A percentile compares a stretch with the other conserved stretches of the same genome.
Conservation (phyloP, 2,797 vertebrate species). For the Tarsius wallacei region DNA sequence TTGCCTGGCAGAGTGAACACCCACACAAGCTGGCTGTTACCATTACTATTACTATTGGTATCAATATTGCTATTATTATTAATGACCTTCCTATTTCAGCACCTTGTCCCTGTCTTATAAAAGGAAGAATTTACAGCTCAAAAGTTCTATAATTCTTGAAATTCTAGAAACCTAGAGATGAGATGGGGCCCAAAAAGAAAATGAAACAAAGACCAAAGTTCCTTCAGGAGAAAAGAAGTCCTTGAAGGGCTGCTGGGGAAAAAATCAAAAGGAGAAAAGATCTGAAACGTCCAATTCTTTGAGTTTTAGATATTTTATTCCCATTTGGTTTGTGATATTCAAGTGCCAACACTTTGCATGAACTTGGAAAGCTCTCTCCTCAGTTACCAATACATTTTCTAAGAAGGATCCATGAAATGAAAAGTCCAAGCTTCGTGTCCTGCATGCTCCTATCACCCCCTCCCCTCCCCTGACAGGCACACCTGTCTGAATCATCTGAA, state of each 20-base stretch:
- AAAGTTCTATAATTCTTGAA: background rate
- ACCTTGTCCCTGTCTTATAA: background rate
- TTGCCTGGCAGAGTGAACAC: background rate
- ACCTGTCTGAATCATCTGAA: background rate
- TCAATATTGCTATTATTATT: background rate
- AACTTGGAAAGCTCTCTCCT: background rate
- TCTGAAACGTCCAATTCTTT: background rate
- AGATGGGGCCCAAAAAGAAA: background rate
- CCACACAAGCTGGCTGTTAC: background rate
- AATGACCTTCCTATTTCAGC: background rate
- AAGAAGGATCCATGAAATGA: background rate
- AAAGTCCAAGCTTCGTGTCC: background rate
- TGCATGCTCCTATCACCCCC: no score
- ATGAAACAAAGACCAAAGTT: slow-evolving; percentile 43
- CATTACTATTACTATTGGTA: background rate
- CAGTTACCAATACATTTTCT: background rate
- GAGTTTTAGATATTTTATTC: slow-evolving; percentile 32
- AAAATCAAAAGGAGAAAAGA: slow-evolving; percentile 32
- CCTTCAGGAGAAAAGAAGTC: slow-evolving; percentile 43
- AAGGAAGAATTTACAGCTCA: background rate
- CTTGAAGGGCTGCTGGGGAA: background rate
- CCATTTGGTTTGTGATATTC: background rate
- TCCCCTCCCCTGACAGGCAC: accelerated
- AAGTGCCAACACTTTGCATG: background rate
- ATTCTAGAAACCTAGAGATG: background rate